phyloP scores from a whole-genome alignment of 2,113 vertebrate species.

The Sylvilagus bachmani region DNA sequence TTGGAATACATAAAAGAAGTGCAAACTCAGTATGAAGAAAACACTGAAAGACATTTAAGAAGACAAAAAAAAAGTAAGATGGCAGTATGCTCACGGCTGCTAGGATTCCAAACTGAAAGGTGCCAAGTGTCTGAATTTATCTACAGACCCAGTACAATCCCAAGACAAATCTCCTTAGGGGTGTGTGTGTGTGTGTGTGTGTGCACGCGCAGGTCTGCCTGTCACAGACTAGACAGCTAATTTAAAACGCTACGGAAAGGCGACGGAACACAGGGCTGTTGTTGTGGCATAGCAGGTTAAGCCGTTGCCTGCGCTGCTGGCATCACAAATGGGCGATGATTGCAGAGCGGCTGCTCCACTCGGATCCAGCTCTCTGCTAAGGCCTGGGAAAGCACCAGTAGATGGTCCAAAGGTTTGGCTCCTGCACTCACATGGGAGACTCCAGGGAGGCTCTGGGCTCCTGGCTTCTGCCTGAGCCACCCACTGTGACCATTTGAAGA shows the following conservation, averaged over 20 bases:
- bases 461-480: too few relatives aligned
- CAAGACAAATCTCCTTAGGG: conserved; percentile 1
- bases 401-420: too few relatives aligned
- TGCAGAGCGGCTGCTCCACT: too few relatives aligned
- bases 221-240: not conserved
- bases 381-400: too few relatives aligned
- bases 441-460: too few relatives aligned
- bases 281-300: too few relatives aligned
- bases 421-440: too few relatives aligned
- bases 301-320: too few relatives aligned
- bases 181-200: not conserved
- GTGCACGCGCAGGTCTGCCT: too few relatives aligned
- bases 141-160: not conserved
- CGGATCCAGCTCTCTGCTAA: too few relatives aligned
- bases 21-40: conserved; percentile 30
- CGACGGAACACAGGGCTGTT: not conserved
- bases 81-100: not conserved
- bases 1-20: conserved; percentile 45
- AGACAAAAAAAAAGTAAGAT: conserved; percentile 19
- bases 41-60: conserved; percentile 17
- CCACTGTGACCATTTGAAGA: too few relatives aligned
- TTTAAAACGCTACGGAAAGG: conserved; percentile 19
- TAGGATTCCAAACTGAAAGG: conserved; percentile 28
- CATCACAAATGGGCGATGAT: too few relatives aligned
- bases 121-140: not conserved